These are phyloP conservation scores for Agrotis ipsilon DNA, from an alignment of 2,888 invertebrate genomes.

Conservation along the genomic window DNA sequence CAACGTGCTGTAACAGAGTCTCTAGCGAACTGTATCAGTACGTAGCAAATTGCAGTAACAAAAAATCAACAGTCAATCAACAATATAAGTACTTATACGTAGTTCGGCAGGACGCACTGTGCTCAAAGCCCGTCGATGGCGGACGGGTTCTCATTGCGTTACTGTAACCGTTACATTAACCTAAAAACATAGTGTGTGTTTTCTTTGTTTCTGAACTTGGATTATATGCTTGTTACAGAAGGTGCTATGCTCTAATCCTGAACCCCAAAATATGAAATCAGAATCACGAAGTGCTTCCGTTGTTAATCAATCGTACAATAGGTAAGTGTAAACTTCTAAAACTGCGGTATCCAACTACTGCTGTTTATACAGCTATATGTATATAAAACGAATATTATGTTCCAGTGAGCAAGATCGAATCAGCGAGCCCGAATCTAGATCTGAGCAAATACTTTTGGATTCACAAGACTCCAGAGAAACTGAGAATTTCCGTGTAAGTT, in stretches of 20 bases:
- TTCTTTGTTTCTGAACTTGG: background rate
- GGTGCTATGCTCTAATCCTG: conserved; percentile 76
- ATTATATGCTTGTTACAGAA: conserved; percentile 72
- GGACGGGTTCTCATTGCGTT: no score
- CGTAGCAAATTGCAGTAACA: no score
- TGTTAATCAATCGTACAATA: conserved; percentile 86
- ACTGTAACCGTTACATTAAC: no score
- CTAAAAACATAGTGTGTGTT: no score
- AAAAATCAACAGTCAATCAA: no score
- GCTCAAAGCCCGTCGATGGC: no score
- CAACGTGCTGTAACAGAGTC: no score
- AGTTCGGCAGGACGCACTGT: no score
- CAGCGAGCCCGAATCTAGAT: conserved; percentile 83
- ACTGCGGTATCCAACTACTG: background rate
- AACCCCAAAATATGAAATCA: conserved; percentile 78
- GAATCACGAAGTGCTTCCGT: conserved; percentile 82
- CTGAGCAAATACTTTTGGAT: conserved; percentile 84
- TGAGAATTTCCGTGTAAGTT: conserved; percentile 84
- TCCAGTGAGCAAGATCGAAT: conserved; percentile 83
- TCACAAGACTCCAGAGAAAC: conserved; percentile 84
- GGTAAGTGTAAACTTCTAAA: conserved; percentile 68
- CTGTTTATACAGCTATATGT: background rate
- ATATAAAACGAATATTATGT: conserved; percentile 49
- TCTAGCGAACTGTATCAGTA: no score
- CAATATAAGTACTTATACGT: no score